Percentiles rank a stretch among this genome's conserved stretches.
These are phyloP conservation scores for Vespertilio murinus DNA, from an alignment of 2,797 vertebrate species.

Conservation along the genomic window DNA sequence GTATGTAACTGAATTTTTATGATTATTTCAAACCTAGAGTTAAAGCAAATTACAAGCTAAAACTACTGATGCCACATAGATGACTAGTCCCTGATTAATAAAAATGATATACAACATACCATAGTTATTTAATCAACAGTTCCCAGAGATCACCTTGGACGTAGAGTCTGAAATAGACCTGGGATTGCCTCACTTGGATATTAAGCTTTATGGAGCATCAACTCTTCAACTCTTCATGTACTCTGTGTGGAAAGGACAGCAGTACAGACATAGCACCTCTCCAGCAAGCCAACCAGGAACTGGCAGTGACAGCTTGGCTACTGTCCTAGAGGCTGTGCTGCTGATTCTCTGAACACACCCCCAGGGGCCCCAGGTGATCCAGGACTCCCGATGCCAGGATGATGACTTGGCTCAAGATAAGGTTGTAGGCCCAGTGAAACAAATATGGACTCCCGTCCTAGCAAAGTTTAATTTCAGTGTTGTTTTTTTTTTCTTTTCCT, in stretches of 20 bases:
- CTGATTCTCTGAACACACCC: neutral
- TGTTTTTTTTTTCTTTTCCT: too few species aligned
- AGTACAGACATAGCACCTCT: neutral
- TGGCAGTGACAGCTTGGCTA: neutral
- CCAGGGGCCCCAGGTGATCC: neutral
- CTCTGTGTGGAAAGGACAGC: constrained; percentile 73
- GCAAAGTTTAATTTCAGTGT: neutral
- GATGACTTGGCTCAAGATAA: neutral
- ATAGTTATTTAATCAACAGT: constrained; percentile 54
- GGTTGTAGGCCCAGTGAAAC: neutral
- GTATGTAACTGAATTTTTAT: neutral
- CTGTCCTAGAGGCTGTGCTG: neutral
- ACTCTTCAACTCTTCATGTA: constrained; percentile 54
- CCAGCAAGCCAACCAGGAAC: neutral
- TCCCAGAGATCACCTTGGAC: constrained; percentile 58
- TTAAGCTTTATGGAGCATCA: constrained; percentile 71
- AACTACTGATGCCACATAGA: neutral
- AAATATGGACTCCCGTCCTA: neutral
- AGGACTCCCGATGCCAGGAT: neutral
- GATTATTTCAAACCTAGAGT: constrained; percentile 16
- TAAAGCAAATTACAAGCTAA: constrained; percentile 33
- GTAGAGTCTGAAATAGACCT: constrained; percentile 8
- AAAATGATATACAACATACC: constrained; percentile 52
- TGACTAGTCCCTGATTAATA: constrained; percentile 70
- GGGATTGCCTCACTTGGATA: constrained; percentile 40